Conservation (phyloP, 2,113 vertebrate species). For the Lutjanus erythropterus region DNA sequence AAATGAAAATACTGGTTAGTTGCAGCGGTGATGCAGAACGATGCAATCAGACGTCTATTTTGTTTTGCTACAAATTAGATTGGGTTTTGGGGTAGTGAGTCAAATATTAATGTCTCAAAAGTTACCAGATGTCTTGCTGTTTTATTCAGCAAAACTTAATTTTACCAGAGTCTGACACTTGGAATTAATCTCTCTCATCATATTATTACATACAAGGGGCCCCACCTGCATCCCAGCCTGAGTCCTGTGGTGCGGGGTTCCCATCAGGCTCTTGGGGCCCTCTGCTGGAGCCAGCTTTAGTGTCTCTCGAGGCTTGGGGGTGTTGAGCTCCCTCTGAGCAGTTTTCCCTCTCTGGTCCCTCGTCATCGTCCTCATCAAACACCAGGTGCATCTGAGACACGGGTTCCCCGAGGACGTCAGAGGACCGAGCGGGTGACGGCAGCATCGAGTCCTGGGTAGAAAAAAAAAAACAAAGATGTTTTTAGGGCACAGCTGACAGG, state of each 20-base stretch:
- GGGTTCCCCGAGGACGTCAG: slow-evolving; percentile 44
- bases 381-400: slow-evolving; percentile 82
- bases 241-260: slow-evolving; percentile 47
- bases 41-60: not conserved
- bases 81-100: not conserved
- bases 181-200: not conserved
- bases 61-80: not conserved
- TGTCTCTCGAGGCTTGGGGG: not conserved
- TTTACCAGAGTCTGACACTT: not conserved
- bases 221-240: slow-evolving; percentile 82
- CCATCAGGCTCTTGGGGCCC: not conserved
- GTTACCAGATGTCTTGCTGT: not conserved
- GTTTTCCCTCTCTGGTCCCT: slow-evolving; percentile 4
- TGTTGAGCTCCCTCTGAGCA: not conserved
- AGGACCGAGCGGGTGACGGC: not conserved
- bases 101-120: slow-evolving; percentile 14
- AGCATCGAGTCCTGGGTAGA: slow-evolving; percentile 62
- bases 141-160: slow-evolving; percentile 4
- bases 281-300: slow-evolving; percentile 14
- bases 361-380: slow-evolving; percentile 79
- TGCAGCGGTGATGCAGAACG: not conserved
- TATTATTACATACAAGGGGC: not conserved
- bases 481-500: slow-evolving; percentile 15
- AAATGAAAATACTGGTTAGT: not conserved
- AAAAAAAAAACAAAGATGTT: not conserved